Conservation (phyloP, 2,797 vertebrate genomes). For the Valencia hispanica region DNA sequence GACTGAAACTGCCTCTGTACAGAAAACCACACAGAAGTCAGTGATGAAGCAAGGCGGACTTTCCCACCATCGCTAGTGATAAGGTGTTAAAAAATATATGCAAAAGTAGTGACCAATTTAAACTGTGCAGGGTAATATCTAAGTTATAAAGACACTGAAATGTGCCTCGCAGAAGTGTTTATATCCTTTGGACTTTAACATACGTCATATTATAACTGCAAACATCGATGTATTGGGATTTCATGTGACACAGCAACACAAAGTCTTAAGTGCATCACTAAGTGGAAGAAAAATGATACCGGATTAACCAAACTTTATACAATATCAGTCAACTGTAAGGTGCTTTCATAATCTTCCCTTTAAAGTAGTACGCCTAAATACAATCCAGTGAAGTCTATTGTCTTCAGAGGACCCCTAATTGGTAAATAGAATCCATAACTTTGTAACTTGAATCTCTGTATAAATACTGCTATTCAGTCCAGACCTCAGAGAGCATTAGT, state of each 20-base stretch:
- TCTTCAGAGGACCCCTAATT: neutral
- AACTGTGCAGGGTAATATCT: neutral
- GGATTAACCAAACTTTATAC: neutral
- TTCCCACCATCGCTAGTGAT: neutral
- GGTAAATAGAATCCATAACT: neutral
- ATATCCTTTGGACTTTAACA: neutral
- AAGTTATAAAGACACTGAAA: neutral
- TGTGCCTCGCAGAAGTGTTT: neutral
- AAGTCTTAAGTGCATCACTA: neutral
- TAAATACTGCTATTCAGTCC: neutral
- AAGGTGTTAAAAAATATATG: neutral
- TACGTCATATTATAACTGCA: neutral
- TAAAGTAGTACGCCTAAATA: neutral
- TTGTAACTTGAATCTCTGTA: neutral
- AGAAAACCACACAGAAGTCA: neutral
- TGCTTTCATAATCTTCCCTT: neutral
- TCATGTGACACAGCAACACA: neutral
- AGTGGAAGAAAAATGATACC: neutral
- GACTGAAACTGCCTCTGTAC: constrained; percentile 15
- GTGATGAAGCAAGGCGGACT: constrained; percentile 5
- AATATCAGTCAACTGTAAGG: neutral
- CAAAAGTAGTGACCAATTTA: neutral
- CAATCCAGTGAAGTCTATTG: neutral
- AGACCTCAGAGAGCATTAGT: neutral
- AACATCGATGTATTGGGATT: neutral